Evolutionary conservation across 2,888 invertebrate species (phyloP).

Genomic region (Drosophila barbarae): DNA sequence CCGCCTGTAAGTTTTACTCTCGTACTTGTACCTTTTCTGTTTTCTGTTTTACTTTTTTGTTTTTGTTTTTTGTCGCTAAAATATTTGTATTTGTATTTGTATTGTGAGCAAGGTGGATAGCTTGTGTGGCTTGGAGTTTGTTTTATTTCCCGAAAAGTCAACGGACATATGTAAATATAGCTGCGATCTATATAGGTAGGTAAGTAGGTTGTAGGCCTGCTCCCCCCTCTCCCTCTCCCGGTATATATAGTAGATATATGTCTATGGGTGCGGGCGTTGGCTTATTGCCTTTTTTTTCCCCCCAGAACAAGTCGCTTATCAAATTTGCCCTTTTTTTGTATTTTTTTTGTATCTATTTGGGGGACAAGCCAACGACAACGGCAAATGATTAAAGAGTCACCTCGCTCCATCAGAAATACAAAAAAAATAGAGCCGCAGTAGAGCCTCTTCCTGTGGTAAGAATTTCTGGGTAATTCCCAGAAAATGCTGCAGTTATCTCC

Average conservation of each 20-base stretch:
- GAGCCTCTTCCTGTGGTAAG: slow-evolving; percentile 15
- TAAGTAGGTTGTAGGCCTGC: slow-evolving; percentile 36
- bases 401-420: slow-evolving; percentile 13
- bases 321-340: slow-evolving; percentile 37
- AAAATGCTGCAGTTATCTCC: slow-evolving; percentile 42
- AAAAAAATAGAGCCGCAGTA: slow-evolving; percentile 5
- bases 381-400: slow-evolving; percentile 63
- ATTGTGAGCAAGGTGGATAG: slow-evolving; percentile 43
- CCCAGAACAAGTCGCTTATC: slow-evolving; percentile 55
- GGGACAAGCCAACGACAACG: slow-evolving; percentile 36
- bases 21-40: slow-evolving; percentile 20
- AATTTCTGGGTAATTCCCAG: slow-evolving; percentile 45
- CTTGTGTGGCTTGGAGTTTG: slow-evolving; percentile 14
- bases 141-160: slow-evolving; percentile 60
- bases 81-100: slow-evolving; percentile 66
- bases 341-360: slow-evolving; percentile 39
- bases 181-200: slow-evolving; percentile 60
- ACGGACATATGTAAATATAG: slow-evolving; percentile 69
- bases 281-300: slow-evolving; percentile 51
- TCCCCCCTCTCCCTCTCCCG: too few relatives aligned
- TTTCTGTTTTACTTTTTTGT: slow-evolving; percentile 8
- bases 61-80: slow-evolving; percentile 54
- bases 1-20: slow-evolving; percentile 44
- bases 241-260: slow-evolving; percentile 38
- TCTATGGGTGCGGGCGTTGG: slow-evolving; percentile 64